Conservation (phyloP, 1,140 invertebrate species). For the Drosophila sulfurigaster region DNA sequence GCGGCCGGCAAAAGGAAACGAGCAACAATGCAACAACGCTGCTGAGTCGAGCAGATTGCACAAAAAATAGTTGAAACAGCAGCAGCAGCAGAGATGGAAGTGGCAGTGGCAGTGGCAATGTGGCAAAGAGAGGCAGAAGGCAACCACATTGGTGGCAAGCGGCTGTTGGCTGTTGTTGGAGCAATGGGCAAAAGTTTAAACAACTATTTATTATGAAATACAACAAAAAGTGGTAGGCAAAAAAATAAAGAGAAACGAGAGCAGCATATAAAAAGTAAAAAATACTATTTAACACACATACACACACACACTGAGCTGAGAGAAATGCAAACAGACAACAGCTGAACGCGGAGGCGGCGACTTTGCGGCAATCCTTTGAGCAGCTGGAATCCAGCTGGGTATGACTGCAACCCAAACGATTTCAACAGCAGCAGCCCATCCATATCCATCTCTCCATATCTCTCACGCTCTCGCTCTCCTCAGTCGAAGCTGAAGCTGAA, state of each 20-base stretch:
- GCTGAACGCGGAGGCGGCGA: conserved; percentile 64
- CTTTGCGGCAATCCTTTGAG: conserved; percentile 58
- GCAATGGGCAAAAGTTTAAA: conserved; percentile 74
- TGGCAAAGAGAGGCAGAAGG: conserved; percentile 24
- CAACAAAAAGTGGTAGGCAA: conserved; percentile 66
- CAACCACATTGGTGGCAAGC: conserved; percentile 80
- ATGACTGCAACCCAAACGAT: conserved; percentile 49
- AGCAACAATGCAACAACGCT: conserved; percentile 65
- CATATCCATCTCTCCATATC: conserved; percentile 33
- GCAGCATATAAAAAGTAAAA: conserved; percentile 13
- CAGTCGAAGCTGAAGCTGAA: conserved; percentile 23
- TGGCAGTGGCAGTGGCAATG: conserved; percentile 10
- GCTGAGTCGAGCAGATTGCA: conserved; percentile 67
- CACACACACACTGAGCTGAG: background rate
- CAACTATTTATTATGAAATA: conserved; percentile 82
- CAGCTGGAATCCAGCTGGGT: conserved; percentile 54
- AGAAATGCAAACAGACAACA: conserved; percentile 64
- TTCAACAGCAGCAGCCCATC: conserved; percentile 30
- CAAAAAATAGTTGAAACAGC: conserved; percentile 75
- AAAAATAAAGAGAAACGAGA: conserved; percentile 35
- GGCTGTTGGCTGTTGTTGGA: conserved; percentile 63
- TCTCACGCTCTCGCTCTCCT: background rate
- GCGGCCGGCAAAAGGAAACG: conserved; percentile 70
- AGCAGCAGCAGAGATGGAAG: conserved; percentile 25
- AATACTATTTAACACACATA: conserved; percentile 69